These are phyloP conservation scores for Amazonetta brasiliensis DNA, from an alignment of 2,797 vertebrate species.

Conservation along the genomic window DNA sequence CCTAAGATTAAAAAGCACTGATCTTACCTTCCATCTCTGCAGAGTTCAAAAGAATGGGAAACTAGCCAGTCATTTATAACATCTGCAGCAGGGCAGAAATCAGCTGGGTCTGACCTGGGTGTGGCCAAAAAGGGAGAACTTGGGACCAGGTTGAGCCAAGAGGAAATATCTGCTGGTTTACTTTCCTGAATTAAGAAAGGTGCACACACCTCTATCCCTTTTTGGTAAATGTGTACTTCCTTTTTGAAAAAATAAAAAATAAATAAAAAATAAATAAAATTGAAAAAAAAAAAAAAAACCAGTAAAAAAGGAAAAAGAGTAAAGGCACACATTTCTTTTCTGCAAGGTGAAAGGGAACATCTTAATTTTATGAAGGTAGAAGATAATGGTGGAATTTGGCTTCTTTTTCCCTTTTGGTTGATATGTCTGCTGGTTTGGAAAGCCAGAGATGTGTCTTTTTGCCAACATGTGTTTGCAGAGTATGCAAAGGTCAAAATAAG, in stretches of 20 bases:
- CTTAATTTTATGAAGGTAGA: neutral
- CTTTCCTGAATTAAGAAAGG: neutral
- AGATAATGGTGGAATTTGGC: neutral
- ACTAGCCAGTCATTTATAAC: neutral
- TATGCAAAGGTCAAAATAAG: fast-evolving
- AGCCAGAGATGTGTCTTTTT: neutral
- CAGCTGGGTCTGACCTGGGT: neutral
- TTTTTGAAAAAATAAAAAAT: neutral
- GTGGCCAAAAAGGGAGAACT: neutral
- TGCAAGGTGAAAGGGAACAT: neutral
- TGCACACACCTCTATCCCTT: neutral
- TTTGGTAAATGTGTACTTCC: neutral
- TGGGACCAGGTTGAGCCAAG: slow-evolving; percentile 8
- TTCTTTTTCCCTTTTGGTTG: neutral
- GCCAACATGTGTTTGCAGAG: neutral
- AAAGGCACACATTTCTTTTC: neutral
- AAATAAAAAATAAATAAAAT: neutral
- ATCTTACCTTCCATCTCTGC: slow-evolving; percentile 57
- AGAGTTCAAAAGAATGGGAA: neutral
- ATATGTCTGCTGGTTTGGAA: neutral
- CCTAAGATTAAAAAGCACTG: neutral
- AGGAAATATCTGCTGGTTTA: slow-evolving; percentile 21
- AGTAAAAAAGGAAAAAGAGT: neutral
- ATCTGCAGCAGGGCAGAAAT: neutral
- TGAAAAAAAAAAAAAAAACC: neutral